Evolutionary conservation across 2,797 vertebrate species (phyloP), one percentile per base, ranked within the genome.

Genomic region (Pagetopsis macropterus): DNA sequence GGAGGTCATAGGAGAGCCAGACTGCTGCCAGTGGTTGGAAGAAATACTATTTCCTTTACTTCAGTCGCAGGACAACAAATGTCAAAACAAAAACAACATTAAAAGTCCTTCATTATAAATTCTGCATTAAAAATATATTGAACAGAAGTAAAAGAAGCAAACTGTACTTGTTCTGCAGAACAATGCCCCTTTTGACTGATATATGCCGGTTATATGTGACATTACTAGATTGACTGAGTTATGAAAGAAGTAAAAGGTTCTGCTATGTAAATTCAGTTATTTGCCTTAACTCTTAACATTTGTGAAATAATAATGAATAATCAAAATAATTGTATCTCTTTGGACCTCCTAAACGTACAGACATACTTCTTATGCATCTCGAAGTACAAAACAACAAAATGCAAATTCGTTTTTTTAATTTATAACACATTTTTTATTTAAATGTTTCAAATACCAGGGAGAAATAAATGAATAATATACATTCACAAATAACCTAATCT

Each of bases 1-100:
- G 90, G 93, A 86, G 87, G 78, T 82, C 91, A 94, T 93, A 89
- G 88, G 37, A 79, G 71, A 77, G 43, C 57, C 75, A 83, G 83
- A 79, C 84, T 64, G 66, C 14, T 58, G 43, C 67, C 72, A 65
- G 16, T 13, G 61, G 49, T 48, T 49, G 65, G 58, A 77, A 71
- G 59, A 3, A 52, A 52, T 37, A 21, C 58, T 31, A 0, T 11
- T 27, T n/a, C 12, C 27, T 74, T 44, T 5, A 4, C 44, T 45
- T 1, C 1, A 9, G 9, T 56, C 19, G 48, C 61, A 78, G 64
- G 41, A n/a, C 23, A 15, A 33, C 23, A 27, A 14, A 44, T 27
- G 48, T 15, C 15, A 12, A 16, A 17, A 51, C 7, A 44, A n/a
- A 6, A 31, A 48, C 1, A 3, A 6, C 12, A 12, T 8, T 48